Percentiles rank a stretch among this genome's conserved stretches.
Evolutionary conservation across 2,113 vertebrate species (phyloP).

Genomic region (Oryzias curvinotus): DNA sequence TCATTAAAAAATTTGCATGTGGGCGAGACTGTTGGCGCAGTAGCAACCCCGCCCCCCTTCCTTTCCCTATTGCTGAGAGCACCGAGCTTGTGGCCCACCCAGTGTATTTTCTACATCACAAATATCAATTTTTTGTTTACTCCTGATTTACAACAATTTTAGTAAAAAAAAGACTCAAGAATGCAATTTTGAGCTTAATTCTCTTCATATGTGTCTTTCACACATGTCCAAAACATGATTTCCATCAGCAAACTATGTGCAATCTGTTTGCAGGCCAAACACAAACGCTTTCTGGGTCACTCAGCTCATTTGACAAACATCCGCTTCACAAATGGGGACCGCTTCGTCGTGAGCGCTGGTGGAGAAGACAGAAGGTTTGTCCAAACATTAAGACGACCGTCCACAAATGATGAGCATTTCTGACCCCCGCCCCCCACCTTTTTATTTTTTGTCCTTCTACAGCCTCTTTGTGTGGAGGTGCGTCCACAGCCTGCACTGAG

Average conservation of each 20-base stretch:
- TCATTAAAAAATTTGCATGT: too few species aligned
- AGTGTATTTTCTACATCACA: too few species aligned
- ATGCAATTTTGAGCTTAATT: too few species aligned
- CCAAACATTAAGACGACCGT: not conserved
- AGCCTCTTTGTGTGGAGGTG: slow-evolving; percentile 98
- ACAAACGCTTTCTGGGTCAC: slow-evolving; percentile 96
- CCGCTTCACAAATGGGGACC: slow-evolving; percentile 91
- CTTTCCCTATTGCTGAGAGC: too few species aligned
- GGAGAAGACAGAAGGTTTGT: slow-evolving; percentile 94
- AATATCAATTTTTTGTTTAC: too few species aligned
- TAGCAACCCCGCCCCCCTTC: too few species aligned
- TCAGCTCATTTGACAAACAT: slow-evolving; percentile 95
- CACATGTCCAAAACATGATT: not conserved
- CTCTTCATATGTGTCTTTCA: too few species aligned
- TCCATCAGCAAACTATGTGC: not conserved
- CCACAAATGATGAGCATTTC: not conserved
- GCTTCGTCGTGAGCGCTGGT: slow-evolving; percentile 91
- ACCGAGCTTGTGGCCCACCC: too few species aligned
- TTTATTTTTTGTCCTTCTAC: slow-evolving; percentile 14
- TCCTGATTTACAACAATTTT: too few species aligned
- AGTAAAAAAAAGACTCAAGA: too few species aligned
- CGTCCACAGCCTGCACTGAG: slow-evolving; percentile 89
- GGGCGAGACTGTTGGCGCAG: too few species aligned
- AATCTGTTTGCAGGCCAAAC: slow-evolving; percentile 86
- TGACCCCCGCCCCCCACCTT: not conserved